A percentile compares a stretch with the other conserved stretches of the same genome.
These are phyloP conservation scores for Urosaurus nigricauda DNA, from an alignment of 2,797 vertebrate genomes.

Conservation along the genomic window DNA sequence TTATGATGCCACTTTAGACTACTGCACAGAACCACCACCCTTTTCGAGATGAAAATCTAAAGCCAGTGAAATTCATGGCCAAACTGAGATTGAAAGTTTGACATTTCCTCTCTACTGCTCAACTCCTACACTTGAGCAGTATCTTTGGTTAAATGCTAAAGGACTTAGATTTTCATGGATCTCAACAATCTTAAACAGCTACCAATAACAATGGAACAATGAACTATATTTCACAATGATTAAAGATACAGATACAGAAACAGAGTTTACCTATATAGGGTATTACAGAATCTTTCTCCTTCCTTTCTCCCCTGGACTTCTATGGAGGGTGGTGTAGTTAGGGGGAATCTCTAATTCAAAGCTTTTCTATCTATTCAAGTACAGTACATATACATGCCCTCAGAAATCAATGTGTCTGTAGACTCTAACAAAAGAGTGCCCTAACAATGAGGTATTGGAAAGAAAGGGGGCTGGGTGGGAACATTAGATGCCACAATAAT, in stretches of 20 bases:
- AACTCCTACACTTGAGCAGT: neutral
- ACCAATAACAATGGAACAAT: neutral
- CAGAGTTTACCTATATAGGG: neutral
- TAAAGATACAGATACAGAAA: neutral
- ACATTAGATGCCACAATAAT: neutral
- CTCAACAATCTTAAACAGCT: neutral
- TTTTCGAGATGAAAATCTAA: conserved; percentile 16
- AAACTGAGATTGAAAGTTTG: neutral
- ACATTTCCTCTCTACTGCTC: neutral
- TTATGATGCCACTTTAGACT: neutral
- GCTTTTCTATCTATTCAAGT: too few species aligned
- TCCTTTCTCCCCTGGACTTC: neutral
- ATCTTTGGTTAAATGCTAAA: neutral
- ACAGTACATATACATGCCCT: neutral
- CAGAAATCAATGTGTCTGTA: neutral
- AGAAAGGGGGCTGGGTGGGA: neutral
- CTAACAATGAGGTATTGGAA: neutral
- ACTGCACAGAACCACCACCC: neutral
- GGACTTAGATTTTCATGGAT: neutral
- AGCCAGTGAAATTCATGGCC: neutral
- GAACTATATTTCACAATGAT: neutral
- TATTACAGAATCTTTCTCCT: neutral
- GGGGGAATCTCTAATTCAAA: neutral
- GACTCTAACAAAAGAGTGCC: neutral
- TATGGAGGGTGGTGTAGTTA: too few species aligned